Evolutionary conservation across 2,797 vertebrate species (phyloP).

Genomic region (Eulemur albifrons): DNA sequence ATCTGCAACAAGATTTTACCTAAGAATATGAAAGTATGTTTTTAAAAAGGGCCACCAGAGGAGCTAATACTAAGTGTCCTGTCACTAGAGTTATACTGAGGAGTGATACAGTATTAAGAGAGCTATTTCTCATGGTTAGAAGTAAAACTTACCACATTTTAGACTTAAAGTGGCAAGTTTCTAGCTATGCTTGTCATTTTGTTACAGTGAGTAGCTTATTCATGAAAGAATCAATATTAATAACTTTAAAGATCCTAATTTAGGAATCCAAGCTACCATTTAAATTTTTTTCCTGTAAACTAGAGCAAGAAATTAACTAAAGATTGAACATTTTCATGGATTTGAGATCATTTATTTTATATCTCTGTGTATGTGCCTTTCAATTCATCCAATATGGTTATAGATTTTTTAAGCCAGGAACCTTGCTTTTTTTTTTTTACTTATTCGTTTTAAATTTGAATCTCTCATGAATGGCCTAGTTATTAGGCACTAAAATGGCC

Average conservation of each 20-base stretch:
- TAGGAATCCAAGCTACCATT: neutral
- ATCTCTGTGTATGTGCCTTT: neutral
- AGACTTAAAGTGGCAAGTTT: neutral
- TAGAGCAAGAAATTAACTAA: slow-evolving; percentile 1
- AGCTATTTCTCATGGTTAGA: neutral
- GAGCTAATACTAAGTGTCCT: neutral
- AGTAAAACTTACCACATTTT: neutral
- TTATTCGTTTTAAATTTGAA: neutral
- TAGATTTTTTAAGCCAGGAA: neutral
- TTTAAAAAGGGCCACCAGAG: neutral
- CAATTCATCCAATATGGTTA: neutral
- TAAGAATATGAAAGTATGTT: neutral
- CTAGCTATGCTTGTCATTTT: neutral
- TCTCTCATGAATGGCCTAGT: neutral
- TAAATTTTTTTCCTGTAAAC: neutral
- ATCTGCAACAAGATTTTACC: neutral
- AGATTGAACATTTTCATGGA: neutral
- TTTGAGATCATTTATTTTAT: neutral
- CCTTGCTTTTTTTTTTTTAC: neutral
- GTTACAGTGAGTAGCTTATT: neutral
- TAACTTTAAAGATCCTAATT: neutral
- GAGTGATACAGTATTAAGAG: neutral
- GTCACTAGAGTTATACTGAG: neutral
- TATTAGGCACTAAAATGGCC: neutral
- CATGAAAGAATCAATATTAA: neutral